These are phyloP conservation scores for Nilaparvata lugens DNA, from an alignment of 1,140 invertebrate species.

Conservation along the genomic window DNA sequence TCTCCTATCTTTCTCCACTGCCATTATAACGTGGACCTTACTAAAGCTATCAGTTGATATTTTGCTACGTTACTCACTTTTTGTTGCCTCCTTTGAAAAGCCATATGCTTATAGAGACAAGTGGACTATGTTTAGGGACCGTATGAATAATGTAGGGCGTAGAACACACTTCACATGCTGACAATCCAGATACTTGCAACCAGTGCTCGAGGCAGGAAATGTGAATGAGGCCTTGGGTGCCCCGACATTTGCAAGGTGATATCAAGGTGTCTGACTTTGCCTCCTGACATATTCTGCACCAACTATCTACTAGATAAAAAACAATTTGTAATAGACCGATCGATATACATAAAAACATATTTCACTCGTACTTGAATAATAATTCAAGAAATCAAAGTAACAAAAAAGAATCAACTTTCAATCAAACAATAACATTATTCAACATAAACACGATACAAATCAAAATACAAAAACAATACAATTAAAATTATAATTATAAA, in stretches of 20 bases:
- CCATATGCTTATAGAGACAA: background rate
- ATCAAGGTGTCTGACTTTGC: background rate
- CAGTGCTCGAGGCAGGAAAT: background rate
- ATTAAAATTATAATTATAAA: too few relatives aligned
- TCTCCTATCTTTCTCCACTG: too few relatives aligned
- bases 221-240: background rate
- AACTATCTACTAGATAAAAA: background rate
- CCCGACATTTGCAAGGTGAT: background rate
- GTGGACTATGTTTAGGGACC: background rate
- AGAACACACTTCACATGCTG: background rate
- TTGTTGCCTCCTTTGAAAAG: background rate
- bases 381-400: too few relatives aligned
- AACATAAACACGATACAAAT: too few relatives aligned
- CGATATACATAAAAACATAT: too few relatives aligned
- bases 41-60: too few relatives aligned
- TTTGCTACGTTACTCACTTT: background rate
- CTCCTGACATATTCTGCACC: constrained; percentile 2
- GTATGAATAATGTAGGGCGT: background rate
- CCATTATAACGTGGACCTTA: too few relatives aligned
- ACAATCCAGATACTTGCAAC: background rate
- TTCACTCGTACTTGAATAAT: too few relatives aligned
- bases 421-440: too few relatives aligned
- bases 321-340: too few relatives aligned
- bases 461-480: too few relatives aligned
- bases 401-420: too few relatives aligned